Evolutionary conservation across 2,113 vertebrate genomes (phyloP), one percentile per base, ranked within the genome.

Genomic region (Monarcha castaneiventris): DNA sequence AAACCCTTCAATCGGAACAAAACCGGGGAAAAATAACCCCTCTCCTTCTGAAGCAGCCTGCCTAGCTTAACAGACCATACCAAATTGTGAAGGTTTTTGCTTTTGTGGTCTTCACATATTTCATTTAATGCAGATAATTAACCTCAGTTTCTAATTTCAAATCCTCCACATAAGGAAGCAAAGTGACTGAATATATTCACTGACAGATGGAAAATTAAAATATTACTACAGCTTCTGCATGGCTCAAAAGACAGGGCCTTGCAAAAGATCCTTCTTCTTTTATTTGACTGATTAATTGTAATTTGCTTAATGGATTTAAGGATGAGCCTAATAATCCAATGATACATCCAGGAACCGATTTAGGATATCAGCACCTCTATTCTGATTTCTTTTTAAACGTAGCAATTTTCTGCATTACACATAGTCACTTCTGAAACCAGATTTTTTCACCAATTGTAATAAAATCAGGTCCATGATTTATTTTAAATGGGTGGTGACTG

Each of bases 271-370:
- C 73, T 84, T 79, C 85, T 92, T 92, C 94, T 94, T 96, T 96
- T 94, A 95, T 95, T 94, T 96, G 92, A 86, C 90, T 81, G 94
- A 96, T 94, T 94, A 96, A 92, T 88, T 90, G 44, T 96, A 96
- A 97, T 96, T 97, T 97, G 89, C 94, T 96, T 97, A 97, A 97
- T 96, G 96, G 96, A 96, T 96, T 96, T 97, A 94, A 92, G 93
- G 91, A 97, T 96, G 94, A 97, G 90, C 72, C 90, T 96, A 96
- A 95, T 97, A 96, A 97, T 94, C 92, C 96, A 96, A 96, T 92
- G 92, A 92, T 94, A 93, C 54, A 96, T 96, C 92, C 92, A 95
- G 61, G 80, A 94, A 93, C 87, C 19, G 56, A 96, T 96, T 93
- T 59, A 87, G 93, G 84, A 81, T 90, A 96, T 67, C 85, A 78